Evolutionary conservation across 2,113 vertebrate species (phyloP), one percentile per base, ranked within the genome.

Genomic region (Tringa solitaria): DNA sequence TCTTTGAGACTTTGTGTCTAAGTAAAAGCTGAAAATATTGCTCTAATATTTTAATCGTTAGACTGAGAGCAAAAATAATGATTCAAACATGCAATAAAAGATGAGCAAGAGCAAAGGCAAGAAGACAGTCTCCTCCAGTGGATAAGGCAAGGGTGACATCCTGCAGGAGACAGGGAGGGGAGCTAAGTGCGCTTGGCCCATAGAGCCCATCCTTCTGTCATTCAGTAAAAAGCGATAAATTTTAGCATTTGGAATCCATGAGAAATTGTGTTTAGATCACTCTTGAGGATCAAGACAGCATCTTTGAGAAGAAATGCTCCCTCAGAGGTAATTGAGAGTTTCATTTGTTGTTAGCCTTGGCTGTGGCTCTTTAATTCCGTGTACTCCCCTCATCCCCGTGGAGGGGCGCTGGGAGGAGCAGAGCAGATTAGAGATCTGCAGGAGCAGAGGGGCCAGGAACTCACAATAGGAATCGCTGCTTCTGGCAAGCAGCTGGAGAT

Each of bases 41-140:
- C n/a, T 61, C 9, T 57, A 30, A 32, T 30, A 37, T 37, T 56
- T 51, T 37, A 54, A 37, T 17, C 32, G 11, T 46, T 41, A 56
- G 61, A 26, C 10, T 32, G 48, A 67, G 19, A 54, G 41, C 2
- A 5, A 84, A 90, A 79, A 28, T 10, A 50, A 78, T 63, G 26
- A 50, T 21, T 27, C 22, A 61, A 63, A 64, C 32, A 4, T 12
- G 9, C 32, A 64, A 7, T 60, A 26, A 41, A 45, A 70, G 26
- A 28, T 15, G 28, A 30, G 27, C 46, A 45, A 68, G 16, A 28
- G 37, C 28, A 80, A 84, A 80, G 48, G 59, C 43, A 35, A 43
- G 50, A 51, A 30, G 22, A 10, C 0, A 6, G 12, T 14, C 33
- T 46, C 0, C n/a, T 43, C 39, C 32, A 8, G 24, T 1, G 8